These are phyloP conservation scores for Eudorcas thomsonii DNA, from an alignment of 2,113 vertebrate genomes.

Conservation along the genomic window DNA sequence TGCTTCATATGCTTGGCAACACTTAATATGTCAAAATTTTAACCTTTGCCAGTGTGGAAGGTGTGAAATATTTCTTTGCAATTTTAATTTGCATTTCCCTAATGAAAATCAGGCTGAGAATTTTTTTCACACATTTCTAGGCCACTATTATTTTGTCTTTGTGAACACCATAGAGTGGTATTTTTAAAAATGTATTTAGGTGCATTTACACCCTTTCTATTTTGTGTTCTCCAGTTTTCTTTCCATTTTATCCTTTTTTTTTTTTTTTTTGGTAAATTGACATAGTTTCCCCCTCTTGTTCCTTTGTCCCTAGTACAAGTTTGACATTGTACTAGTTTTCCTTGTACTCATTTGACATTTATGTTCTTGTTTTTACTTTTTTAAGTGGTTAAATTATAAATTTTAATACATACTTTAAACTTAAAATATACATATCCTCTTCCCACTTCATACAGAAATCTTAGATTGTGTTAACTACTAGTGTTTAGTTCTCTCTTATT, in stretches of 20 bases:
- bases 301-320: neutral
- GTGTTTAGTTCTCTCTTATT: neutral
- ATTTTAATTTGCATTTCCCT: slow-evolving; percentile 17
- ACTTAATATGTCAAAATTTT: neutral
- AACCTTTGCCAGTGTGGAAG: neutral
- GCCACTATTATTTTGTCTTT: neutral
- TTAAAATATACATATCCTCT: neutral
- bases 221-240: neutral
- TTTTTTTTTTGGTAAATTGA: neutral
- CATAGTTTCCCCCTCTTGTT: neutral
- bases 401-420: neutral
- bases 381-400: neutral
- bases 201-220: neutral
- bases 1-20: neutral
- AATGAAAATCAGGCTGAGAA: neutral
- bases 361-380: neutral
- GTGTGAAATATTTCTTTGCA: neutral
- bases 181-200: neutral
- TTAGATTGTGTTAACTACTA: neutral
- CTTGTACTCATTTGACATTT: neutral
- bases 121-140: neutral
- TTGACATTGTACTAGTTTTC: neutral
- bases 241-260: neutral
- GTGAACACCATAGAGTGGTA: neutral
- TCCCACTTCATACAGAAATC: neutral